Evolutionary conservation across 2,888 invertebrate species (phyloP), one percentile per base, ranked within the genome.

Genomic region (Isoperla grammatica): DNA sequence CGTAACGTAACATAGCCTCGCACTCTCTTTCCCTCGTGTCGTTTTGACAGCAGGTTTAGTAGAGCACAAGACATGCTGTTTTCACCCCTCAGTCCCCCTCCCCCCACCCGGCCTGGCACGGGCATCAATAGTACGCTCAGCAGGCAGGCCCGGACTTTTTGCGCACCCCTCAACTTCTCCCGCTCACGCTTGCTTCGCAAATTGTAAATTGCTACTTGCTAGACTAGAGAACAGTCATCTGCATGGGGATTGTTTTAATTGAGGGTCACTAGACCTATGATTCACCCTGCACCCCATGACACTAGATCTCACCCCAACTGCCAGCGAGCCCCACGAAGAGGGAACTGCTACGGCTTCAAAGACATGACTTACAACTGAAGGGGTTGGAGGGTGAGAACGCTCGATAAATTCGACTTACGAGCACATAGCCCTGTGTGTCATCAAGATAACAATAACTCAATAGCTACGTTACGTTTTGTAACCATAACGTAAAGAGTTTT

Each of bases 231-330:
- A 53, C 15, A 39, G 39, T 53, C 35, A 37, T 53, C 35, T 53
- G 53, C 37, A 53, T 53, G 37, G 53, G 53, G 53, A 37, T 53
- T 53, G 53, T 39, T 53, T 53, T 53, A 53, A 53, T 53, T 53
- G 53, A 53, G 53, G 53, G 53, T 53, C 53, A 53, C 13, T 53
- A 37, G 53, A 37, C 53, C 53, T 53, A 53, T 53, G 53, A 53
- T 53, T 53, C 53, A 53, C 53, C 49, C 49, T 39, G 37, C 17
- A 37, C 49, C 49, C 22, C n/a, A 13, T 39, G 53, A 53, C 53
- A 53, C 53, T 53, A 37, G 53, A 53, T 53, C 37, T 53, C 17
- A 8, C n/a, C 17, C 8, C 39, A 15, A 19, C 39, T 35, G 53
- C 39, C 53, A 53, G 37, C 53, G 22, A 37, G 45, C 4, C 42